These are phyloP conservation scores for Corythaeola cristata DNA, from an alignment of 2,113 vertebrate species.

Conservation along the genomic window DNA sequence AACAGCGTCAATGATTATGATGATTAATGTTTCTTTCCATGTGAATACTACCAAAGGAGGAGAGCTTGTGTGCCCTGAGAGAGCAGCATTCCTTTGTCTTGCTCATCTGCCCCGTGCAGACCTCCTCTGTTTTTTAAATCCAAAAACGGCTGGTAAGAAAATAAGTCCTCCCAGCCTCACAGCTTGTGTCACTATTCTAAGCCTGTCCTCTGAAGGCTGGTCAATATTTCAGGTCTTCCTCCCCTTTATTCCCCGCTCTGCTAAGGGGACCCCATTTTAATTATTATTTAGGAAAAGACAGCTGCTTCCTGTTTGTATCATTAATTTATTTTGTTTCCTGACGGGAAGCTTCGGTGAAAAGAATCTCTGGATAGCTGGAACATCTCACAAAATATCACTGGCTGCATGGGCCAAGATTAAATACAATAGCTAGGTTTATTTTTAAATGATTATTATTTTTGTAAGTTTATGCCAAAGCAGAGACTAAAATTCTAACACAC, in stretches of 20 bases:
- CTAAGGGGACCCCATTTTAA: constrained; percentile 61
- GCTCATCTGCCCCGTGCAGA: constrained; percentile 14
- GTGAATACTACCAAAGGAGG: neutral
- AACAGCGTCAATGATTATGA: neutral
- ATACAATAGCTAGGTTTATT: constrained; percentile 73
- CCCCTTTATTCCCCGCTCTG: neutral
- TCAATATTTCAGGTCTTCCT: constrained; percentile 49
- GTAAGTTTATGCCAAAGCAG: constrained; percentile 41
- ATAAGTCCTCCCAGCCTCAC: neutral
- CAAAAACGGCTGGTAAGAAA: neutral
- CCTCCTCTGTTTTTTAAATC: constrained; percentile 29
- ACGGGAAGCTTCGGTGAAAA: constrained; percentile 73
- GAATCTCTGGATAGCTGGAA: constrained; percentile 65
- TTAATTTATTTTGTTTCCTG: constrained; percentile 77
- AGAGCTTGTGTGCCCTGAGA: neutral
- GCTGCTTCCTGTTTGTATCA: constrained; percentile 77
- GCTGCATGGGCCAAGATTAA: constrained; percentile 60
- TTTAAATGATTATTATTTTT: constrained; percentile 68
- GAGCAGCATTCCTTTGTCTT: constrained; percentile 50
- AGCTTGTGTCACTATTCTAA: constrained; percentile 45
- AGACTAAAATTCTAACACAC: constrained; percentile 36
- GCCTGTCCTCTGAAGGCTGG: constrained; percentile 23
- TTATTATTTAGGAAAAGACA: constrained; percentile 76
- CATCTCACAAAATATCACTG: constrained; percentile 53
- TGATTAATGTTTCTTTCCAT: constrained; percentile 56